Evolutionary conservation across 1,140 invertebrate species (phyloP).

Genomic region (Oscheius sp.): DNA sequence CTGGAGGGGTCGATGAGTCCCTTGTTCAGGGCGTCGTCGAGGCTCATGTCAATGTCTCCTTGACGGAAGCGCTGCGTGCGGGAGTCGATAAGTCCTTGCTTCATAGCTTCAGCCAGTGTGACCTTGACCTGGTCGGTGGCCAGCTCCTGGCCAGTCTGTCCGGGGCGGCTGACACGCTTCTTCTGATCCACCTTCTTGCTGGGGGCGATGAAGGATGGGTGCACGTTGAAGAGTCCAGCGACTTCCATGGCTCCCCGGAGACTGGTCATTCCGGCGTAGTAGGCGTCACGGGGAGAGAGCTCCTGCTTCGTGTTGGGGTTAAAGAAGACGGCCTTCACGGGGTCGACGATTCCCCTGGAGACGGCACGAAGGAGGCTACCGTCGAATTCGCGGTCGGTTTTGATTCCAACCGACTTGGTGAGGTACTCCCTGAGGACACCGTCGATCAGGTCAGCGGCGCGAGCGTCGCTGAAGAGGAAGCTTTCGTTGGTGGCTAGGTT

Average conservation of each 20-base stretch:
- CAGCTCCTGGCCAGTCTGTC: conserved; percentile 61
- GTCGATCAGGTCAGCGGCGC: conserved; percentile 62
- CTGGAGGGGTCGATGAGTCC: conserved; percentile 62
- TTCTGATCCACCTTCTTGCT: conserved; percentile 73
- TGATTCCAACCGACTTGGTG: conserved; percentile 76
- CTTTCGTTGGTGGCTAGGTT: conserved; percentile 75
- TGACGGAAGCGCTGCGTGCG: conserved; percentile 75
- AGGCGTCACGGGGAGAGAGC: conserved; percentile 79
- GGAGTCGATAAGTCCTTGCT: conserved; percentile 77
- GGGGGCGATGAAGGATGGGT: conserved; percentile 52
- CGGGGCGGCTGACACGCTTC: conserved; percentile 71
- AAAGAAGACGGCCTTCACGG: conserved; percentile 78
- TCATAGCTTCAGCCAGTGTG: conserved; percentile 75
- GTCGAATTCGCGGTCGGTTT: conserved; percentile 70
- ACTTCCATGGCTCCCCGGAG: conserved; percentile 77
- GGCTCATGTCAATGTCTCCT: conserved; percentile 71
- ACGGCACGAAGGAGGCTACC: conserved; percentile 81
- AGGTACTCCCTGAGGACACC: conserved; percentile 79
- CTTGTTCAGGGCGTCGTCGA: conserved; percentile 74
- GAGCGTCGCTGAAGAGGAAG: conserved; percentile 70
- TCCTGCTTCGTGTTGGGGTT: conserved; percentile 75
- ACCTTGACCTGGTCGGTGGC: conserved; percentile 65
- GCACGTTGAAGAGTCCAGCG: conserved; percentile 56
- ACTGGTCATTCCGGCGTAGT: conserved; percentile 77
- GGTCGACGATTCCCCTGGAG: conserved; percentile 76